Conservation (phyloP, 2,113 vertebrate species). For the Edolisoma coerulescens region DNA sequence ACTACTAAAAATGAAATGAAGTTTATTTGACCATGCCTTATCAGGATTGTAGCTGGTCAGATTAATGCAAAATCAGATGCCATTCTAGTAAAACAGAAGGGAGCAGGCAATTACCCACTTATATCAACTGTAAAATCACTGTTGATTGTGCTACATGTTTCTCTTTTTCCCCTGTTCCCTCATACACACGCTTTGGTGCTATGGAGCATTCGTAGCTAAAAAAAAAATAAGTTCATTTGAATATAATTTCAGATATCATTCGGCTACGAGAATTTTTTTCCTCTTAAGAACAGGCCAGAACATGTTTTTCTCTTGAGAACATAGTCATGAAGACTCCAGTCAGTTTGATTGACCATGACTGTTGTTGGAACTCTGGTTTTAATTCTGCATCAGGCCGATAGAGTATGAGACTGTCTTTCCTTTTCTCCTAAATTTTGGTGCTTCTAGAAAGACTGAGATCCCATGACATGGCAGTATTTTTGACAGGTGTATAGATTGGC, state of each 20-base stretch:
- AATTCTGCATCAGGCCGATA: not conserved
- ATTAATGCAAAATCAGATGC: not conserved
- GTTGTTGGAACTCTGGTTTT: not conserved
- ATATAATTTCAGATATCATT: not conserved
- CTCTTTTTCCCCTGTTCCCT: fast-evolving
- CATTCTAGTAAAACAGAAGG: not conserved
- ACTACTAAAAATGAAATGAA: not conserved
- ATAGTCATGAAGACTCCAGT: not conserved
- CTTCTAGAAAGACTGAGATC: not conserved
- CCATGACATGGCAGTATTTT: not conserved
- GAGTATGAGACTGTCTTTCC: not conserved
- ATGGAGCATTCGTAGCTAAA: not conserved
- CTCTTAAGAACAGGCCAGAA: not conserved
- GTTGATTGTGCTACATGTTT: not conserved
- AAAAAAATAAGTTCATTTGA: not conserved
- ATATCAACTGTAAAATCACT: not conserved
- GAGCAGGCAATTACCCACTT: not conserved
- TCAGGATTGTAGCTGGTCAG: not conserved
- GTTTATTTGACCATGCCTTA: not conserved
- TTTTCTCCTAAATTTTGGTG: not conserved
- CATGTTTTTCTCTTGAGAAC: not conserved
- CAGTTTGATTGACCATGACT: not conserved
- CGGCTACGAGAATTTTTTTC: not conserved
- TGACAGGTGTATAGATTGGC: not conserved
- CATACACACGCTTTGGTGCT: not conserved